Evolutionary conservation across 2,888 invertebrate genomes (phyloP).

Genomic region (Metallyticus violacea): DNA sequence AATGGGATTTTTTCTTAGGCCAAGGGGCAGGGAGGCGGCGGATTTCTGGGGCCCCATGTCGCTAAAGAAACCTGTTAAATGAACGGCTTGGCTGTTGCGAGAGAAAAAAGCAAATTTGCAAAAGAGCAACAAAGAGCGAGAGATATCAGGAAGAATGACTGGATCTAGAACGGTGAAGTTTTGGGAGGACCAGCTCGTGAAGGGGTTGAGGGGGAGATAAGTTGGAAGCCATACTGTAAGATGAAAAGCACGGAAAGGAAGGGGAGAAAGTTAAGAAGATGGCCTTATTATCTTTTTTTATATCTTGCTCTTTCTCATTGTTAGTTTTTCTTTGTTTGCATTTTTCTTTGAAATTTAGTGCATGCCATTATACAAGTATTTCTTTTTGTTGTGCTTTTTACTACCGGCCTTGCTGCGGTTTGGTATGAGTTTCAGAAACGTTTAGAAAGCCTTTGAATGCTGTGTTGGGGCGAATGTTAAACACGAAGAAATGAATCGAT

Average conservation of each 20-base stretch:
- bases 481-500: no score
- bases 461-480: neutral
- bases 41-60: neutral
- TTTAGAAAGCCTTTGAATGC: neutral
- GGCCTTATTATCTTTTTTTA: neutral
- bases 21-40: no score
- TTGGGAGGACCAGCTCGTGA: no score
- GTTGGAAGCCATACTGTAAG: slow-evolving; percentile 12
- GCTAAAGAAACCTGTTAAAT: neutral
- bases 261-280: neutral
- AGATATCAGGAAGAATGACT: neutral
- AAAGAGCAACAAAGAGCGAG: neutral
- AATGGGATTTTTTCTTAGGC: no score
- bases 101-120: neutral
- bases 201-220: neutral
- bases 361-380: neutral
- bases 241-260: neutral
- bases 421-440: neutral
- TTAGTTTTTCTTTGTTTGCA: neutral
- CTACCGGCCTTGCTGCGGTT: neutral
- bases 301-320: neutral
- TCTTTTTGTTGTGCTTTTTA: neutral
- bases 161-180: neutral
- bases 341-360: neutral
- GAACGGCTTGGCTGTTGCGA: neutral